phyloP scores from a whole-genome alignment of 2,113 vertebrate species.

The Octodon degus region DNA sequence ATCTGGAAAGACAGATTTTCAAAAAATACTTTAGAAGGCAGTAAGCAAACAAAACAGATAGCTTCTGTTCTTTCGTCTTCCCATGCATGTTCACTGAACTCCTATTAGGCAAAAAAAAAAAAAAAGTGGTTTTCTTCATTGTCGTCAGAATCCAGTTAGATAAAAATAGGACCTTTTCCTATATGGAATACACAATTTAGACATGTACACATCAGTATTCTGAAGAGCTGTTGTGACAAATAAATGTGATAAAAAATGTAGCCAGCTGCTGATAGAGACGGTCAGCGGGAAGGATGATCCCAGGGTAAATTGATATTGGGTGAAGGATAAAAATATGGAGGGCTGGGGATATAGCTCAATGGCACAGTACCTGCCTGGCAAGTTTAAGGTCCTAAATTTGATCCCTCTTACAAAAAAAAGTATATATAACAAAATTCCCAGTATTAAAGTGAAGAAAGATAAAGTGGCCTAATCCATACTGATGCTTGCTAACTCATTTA shows the following conservation, averaged over 20 bases:
- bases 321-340: not conserved
- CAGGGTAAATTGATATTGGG: not conserved
- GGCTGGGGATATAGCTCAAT: too few relatives aligned
- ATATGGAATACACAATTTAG: not conserved
- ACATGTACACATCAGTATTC: not conserved
- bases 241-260: not conserved
- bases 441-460: not conserved
- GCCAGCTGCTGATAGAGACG: not conserved
- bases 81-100: not conserved
- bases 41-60: not conserved
- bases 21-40: not conserved
- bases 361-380: too few relatives aligned
- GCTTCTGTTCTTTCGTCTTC: not conserved
- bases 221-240: not conserved
- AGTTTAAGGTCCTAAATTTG: too few relatives aligned
- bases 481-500: not conserved
- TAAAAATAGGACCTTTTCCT: not conserved
- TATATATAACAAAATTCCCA: not conserved
- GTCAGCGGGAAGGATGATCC: not conserved
- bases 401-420: too few relatives aligned
- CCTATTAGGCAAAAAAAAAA: not conserved
- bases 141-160: not conserved
- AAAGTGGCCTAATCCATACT: not conserved
- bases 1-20: not conserved
- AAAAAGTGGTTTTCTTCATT: not conserved